Conservation (phyloP, 64 coral and sea anemone species). For the Acropora yongei region DNA sequence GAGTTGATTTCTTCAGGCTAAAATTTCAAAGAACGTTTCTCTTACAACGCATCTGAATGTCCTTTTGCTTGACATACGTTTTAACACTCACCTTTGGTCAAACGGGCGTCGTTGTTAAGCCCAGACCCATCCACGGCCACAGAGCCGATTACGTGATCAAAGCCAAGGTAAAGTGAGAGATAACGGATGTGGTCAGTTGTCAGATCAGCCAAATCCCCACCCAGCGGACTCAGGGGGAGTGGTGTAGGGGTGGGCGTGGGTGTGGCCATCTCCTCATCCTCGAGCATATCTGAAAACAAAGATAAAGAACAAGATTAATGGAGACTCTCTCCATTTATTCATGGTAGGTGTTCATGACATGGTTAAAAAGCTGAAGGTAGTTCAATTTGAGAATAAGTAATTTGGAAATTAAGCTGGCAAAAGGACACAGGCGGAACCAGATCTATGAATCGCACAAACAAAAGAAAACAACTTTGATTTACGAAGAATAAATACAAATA, state of each 20-base stretch:
- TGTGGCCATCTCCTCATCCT: neutral
- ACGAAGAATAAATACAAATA: neutral
- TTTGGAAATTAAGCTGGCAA: no score
- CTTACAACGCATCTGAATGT: no score
- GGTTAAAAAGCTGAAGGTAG: no score
- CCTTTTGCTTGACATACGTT: no score
- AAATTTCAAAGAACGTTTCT: no score
- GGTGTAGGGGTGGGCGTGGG: slow-evolving; percentile 43
- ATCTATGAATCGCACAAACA: no score
- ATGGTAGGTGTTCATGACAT: no score
- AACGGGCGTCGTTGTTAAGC: slow-evolving; percentile 83
- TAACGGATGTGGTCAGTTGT: slow-evolving; percentile 21
- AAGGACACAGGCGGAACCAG: no score
- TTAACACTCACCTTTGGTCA: slow-evolving; percentile 66
- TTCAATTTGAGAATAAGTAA: no score
- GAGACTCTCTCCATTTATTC: no score
- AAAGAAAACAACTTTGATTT: no score
- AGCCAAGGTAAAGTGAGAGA: slow-evolving; percentile 89
- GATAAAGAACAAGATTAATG: neutral
- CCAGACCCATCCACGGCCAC: slow-evolving; percentile 91
- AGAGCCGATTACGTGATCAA: slow-evolving; percentile 86
- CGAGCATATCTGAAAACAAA: slow-evolving; percentile 18
- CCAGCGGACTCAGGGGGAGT: slow-evolving; percentile 15
- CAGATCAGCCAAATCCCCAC: neutral
- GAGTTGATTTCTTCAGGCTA: no score